phyloP scores from a whole-genome alignment of 1,140 invertebrate species.

The Oreohelix idahoensis region DNA sequence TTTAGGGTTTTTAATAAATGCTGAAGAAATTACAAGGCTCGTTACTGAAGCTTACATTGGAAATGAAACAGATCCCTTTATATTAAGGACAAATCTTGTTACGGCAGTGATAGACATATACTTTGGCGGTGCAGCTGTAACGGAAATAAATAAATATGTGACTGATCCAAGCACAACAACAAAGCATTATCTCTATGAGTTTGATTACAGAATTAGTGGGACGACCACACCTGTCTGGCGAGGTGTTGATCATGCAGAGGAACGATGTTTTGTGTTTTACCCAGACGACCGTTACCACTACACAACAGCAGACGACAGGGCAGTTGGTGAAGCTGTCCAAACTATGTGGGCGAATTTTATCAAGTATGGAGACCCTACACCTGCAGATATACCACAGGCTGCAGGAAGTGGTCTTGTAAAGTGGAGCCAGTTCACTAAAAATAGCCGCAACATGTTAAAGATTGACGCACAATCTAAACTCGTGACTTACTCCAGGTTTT shows the following conservation, averaged over 20 bases:
- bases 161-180: background rate
- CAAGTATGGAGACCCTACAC: conserved; percentile 1
- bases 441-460: background rate
- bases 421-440: background rate
- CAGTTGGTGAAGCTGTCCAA: background rate
- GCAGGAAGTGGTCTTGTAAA: background rate
- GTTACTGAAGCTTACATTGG: background rate
- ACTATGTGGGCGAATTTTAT: conserved; percentile 22
- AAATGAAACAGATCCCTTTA: conserved; percentile 7
- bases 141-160: background rate
- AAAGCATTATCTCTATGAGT: conserved; percentile 21
- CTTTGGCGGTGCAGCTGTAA: background rate
- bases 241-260: background rate
- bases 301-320: background rate
- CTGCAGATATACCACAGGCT: background rate
- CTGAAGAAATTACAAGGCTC: background rate
- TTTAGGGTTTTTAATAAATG: background rate
- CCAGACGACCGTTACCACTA: background rate
- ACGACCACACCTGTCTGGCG: background rate
- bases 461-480: background rate
- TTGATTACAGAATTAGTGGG: background rate
- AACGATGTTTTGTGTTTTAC: conserved; percentile 14
- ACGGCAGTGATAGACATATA: background rate
- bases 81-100: background rate
- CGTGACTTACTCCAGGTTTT: background rate